Conservation (phyloP, 2,113 vertebrate species). For the Cryptotis parvus region DNA sequence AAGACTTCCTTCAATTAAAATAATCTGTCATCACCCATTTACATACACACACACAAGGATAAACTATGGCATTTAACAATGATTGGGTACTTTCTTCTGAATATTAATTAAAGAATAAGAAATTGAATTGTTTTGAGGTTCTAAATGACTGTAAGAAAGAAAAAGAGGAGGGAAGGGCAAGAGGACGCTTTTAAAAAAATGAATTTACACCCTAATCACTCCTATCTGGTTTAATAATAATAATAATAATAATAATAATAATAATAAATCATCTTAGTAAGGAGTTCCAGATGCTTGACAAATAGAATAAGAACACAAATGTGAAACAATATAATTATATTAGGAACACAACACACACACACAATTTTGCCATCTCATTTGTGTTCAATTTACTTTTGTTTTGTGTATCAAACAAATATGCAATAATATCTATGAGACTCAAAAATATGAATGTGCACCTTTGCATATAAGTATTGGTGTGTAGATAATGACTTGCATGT, state of each 20-base stretch:
- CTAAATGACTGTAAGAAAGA: neutral
- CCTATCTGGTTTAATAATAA: too few species aligned
- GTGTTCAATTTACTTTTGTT: neutral
- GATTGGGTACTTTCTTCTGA: neutral
- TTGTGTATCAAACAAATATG: neutral
- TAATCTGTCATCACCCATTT: neutral
- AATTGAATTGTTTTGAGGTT: conserved; percentile 35
- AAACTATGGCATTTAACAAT: conserved; percentile 23
- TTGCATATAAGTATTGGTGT: conserved; percentile 14
- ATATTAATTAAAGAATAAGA: conserved; percentile 41
- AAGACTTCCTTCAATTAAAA: conserved; percentile 39
- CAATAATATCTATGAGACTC: neutral
- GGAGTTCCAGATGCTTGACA: conserved; percentile 40
- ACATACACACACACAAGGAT: neutral
- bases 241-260: too few species aligned
- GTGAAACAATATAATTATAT: neutral
- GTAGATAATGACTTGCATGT: neutral
- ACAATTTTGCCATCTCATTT: conserved; percentile 30
- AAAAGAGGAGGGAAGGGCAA: neutral
- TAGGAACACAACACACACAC: neutral
- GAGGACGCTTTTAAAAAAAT: neutral
- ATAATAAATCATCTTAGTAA: neutral
- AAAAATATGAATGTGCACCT: conserved; percentile 30
- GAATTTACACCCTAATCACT: neutral
- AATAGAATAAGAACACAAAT: conserved; percentile 5